A percentile compares a stretch with the other conserved stretches of the same genome.
Conservation (phyloP, 2,797 vertebrate genomes). For the Phyllotis vaccarum region DNA sequence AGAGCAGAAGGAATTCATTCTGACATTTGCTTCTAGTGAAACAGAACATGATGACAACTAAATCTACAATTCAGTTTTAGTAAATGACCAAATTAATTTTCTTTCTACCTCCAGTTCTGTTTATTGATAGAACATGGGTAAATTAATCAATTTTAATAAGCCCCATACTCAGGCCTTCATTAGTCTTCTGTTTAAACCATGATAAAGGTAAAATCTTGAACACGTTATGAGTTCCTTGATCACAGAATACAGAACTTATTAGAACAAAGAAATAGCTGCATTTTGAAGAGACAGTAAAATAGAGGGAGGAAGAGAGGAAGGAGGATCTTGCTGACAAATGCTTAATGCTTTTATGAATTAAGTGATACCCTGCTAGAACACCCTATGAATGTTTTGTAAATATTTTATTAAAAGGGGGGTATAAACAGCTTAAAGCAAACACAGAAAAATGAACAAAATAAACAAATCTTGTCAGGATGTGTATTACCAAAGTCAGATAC, state of each 20-base stretch:
- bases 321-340: constrained; percentile 32
- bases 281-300: not conserved
- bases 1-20: not conserved
- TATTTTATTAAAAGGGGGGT: constrained; percentile 25
- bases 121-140: not conserved
- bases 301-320: too few species aligned
- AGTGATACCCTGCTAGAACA: not conserved
- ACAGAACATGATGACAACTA: not conserved
- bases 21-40: constrained; percentile 17
- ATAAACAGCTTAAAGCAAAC: not conserved
- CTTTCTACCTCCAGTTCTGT: not conserved
- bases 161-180: not conserved
- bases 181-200: not conserved
- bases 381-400: not conserved
- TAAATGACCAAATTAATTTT: not conserved
- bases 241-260: constrained; percentile 31
- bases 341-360: not conserved
- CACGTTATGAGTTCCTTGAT: not conserved
- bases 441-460: constrained; percentile 10
- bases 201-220: constrained; percentile 12
- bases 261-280: not conserved
- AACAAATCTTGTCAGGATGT: not conserved
- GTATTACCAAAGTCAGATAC: not conserved
- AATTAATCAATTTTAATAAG: not conserved
- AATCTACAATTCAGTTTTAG: not conserved